Evolutionary conservation across 2,797 vertebrate species (phyloP).

Genomic region (Myotis myotis): DNA sequence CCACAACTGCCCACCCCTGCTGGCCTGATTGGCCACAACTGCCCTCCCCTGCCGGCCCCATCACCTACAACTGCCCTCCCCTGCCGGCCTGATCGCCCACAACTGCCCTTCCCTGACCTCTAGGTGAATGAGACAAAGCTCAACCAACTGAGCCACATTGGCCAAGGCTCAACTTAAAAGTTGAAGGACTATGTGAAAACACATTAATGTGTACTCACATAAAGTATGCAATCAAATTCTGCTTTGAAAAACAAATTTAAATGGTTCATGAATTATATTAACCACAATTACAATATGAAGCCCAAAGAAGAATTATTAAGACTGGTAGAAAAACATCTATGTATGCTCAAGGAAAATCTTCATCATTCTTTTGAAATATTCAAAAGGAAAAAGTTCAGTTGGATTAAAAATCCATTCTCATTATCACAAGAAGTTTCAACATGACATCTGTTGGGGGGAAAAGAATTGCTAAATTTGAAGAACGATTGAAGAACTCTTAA

Average conservation of each 20-base stretch:
- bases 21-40: no score
- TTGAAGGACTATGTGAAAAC: background rate
- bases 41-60: no score
- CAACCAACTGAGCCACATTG: no score
- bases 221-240: background rate
- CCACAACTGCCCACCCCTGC: no score
- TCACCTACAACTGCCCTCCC: no score
- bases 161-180: background rate
- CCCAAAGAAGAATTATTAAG: conserved; percentile 15
- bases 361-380: background rate
- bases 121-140: no score
- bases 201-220: background rate
- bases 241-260: conserved; percentile 42
- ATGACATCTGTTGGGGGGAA: background rate
- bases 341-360: background rate
- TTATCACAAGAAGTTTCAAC: conserved; percentile 29
- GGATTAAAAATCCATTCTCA: conserved; percentile 24
- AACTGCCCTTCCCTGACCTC: no score
- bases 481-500: background rate
- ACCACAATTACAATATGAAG: conserved; percentile 15
- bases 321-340: background rate
- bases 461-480: conserved; percentile 32
- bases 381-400: background rate
- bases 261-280: background rate
- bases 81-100: no score